Evolutionary conservation across 2,113 vertebrate species (phyloP), one percentile per base, ranked within the genome.

Genomic region (Hippocampus barbouri): DNA sequence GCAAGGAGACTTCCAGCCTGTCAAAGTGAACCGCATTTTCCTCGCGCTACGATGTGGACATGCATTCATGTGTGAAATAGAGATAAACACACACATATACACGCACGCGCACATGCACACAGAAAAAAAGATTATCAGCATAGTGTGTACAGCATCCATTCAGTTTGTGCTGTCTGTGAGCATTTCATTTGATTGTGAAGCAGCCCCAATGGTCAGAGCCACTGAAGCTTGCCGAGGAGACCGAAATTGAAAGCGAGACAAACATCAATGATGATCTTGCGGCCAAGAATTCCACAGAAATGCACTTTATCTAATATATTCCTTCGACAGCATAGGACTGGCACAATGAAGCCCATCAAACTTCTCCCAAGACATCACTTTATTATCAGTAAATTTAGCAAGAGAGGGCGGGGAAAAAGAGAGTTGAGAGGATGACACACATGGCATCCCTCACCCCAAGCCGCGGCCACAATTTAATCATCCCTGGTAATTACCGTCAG

Each of bases 401-500:
- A 34, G 18, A 66, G 34, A 51, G 25, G 49, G 66, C 47, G 34
- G 60, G 7, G 65, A 62, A 20, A 83, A 75, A 20, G 16, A 62
- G 69, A 77, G 43, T 15, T 16, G 69, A 71, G n/a, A 77, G 68
- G 40, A 71, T 76, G 49, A 53, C 12, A 2, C 68, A 10, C 38
- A 57, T 27, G 51, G 43, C 61, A 62, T 45, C 67, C 63, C 71
- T 54, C n/a, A 60, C 15, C 25, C 25, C 57, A 60, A 18, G 27
- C 14, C 69, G 43, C 71, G 73, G 76, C 34, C 60, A 72, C 75
- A 70, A 73, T 81, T 73, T 73, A 68, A 25, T 45, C 70, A 68
- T 83, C 76, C 57, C 41, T 70, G 59, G 57, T 68, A 76, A 84
- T 85, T 80, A 86, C 43, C 51, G 45, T 63, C 40, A 54, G 63